Base-by-base conservation (phyloP, 2,797 vertebrate genomes). In the Mus spretus region DNA sequence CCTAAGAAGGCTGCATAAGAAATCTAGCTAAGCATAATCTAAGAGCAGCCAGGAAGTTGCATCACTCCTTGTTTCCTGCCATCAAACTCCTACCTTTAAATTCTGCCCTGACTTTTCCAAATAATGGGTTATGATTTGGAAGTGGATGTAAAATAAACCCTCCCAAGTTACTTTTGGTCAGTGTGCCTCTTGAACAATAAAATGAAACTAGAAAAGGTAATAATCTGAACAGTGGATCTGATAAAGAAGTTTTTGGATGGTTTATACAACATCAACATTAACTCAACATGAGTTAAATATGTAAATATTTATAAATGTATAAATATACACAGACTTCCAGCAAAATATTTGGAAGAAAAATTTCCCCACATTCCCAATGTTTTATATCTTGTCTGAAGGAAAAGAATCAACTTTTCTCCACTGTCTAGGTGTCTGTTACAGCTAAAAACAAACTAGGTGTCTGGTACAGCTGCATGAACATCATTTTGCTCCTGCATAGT, bases 201-300 rank as follows among this genome's bases (percentile, higher is more conserved):
- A 86, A 37, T 72, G 14, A 40, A 87, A 37, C 34, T 87, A 55
- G 50, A 40, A 72, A 17, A 72, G 65, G 28, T 3, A 84, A 20
- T 40, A 0, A 75, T 77, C 74, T 88, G 19, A 96, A 72, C 5
- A 67, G 72, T 17, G 14, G 13, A 83, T 28, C 12, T 13, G 67
- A 92, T n/a, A 74, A 50, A 28, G n/a, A 77, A 59, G 1, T 28
- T 67, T 67, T 67, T 34, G 31, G 14, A 67, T 80, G 81, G 3
- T 70, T 67, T 61, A 55, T 31, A 80, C 11, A 14, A 83, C 12
- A 82, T 74, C 83, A 37, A 95, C 93, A 85, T 80, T 82, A 95
- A 77, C n/a, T 47, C n/a, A 81, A 92, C 40, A 28, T 72, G 10
- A 10, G 84, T 95, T 40, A 84, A 86, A 92, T 15, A 72, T 34